Base-by-base conservation (phyloP, 2,888 invertebrate genomes). In the Sturmia bella region DNA sequence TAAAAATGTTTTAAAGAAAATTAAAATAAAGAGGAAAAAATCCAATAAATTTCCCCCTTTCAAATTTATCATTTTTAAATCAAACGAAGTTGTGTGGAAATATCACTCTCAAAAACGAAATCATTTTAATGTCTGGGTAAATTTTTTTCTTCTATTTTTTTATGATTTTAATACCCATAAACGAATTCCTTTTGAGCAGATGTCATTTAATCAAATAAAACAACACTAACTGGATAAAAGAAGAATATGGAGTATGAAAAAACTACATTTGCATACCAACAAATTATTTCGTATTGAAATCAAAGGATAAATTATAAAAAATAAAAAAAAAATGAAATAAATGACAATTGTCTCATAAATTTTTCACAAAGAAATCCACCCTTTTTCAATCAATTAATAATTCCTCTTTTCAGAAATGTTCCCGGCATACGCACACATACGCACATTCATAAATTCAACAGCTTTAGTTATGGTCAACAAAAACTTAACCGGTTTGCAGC, bases 141-240 rank as follows among this genome's bases (percentile, higher is more conserved):
- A 64, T 48, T 57, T 61, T 50, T 77, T 56, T 69, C 6, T 39
- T 39, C 6, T 27, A 3, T 27, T 78, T 76, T 77, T 78, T 79
- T 73, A 59, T 73, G 52, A 73, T 59, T 82, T 82, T 82, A 82
- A 78, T 78, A 78, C 78, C 82, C 82, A 82, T 82, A 82, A 82
- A 78, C 78, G 70, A 70, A 57, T 68, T 74, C 57, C 70, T 74
- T 66, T 69, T 37, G 57, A 82, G 78, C 82, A 82, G 82, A 82
- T 82, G 82, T 82, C 82, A 82, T 82, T 78, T 78, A 79, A 79
- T 73, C 72, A 73, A 64, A 77, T 70, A 68, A 63, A 73, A 61
- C 59, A 41, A 15, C 32, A 39, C n/a, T 24, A 52, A 66, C 52
- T 50, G 50, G 2, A 52, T n/a, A 37, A 19, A 9, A 41, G 32